Conservation (phyloP, 1,140 invertebrate species). For the Pogonognathellus flavescens region DNA sequence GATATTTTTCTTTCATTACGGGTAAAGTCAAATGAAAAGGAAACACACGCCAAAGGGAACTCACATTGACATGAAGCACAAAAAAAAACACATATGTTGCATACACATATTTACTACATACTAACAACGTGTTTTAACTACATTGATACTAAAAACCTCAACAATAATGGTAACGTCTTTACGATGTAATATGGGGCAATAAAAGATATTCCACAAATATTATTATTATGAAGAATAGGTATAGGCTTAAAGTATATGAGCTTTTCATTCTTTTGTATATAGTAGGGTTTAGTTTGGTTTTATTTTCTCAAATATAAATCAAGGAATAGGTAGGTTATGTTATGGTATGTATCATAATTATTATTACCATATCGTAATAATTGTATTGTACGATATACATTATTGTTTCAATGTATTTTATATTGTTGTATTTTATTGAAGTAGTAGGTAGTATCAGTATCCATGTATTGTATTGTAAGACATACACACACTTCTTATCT, state of each 20-base stretch:
- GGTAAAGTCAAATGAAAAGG: not conserved
- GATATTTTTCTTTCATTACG: constrained; percentile 11
- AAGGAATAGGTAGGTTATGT: constrained; percentile 36
- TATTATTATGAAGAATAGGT: no score
- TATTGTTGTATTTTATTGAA: constrained; percentile 5
- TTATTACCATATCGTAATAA: constrained; percentile 14
- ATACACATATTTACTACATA: not conserved
- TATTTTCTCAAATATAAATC: constrained; percentile 48
- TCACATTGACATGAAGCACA: not conserved
- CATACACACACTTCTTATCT: constrained; percentile 25
- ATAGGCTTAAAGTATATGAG: no score
- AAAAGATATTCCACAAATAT: no score
- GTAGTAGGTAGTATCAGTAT: constrained; percentile 18
- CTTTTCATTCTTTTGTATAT: not conserved
- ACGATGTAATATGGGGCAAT: no score
- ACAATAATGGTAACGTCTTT: no score
- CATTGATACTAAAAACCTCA: no score
- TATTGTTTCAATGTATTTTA: constrained; percentile 31
- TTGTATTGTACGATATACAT: constrained; percentile 45
- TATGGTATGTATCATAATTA: constrained; percentile 15
- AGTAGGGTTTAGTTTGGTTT: not conserved
- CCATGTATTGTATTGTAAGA: not conserved
- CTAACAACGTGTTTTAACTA: no score
- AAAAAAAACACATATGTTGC: not conserved
- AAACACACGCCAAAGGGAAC: not conserved